Percentiles rank a stretch among this genome's conserved stretches.
phyloP scores from a whole-genome alignment of 2,797 vertebrate genomes.

The Pteropus rufus region DNA sequence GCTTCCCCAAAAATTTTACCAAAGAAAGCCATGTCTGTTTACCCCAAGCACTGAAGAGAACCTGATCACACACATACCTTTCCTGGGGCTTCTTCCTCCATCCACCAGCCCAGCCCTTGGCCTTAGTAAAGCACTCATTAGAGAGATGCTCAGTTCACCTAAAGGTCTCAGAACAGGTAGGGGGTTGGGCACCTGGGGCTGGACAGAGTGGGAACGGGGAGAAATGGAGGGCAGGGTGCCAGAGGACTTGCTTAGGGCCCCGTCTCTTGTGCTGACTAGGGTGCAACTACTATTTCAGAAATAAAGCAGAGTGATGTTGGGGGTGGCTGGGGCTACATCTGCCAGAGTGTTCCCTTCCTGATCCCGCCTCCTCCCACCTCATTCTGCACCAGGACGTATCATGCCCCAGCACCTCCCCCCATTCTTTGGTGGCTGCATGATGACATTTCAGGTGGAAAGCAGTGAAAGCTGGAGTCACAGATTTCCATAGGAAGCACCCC shows the following conservation, averaged over 20 bases:
- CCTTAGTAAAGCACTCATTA: neutral
- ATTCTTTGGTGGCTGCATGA: neutral
- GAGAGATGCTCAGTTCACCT: neutral
- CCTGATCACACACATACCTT: neutral
- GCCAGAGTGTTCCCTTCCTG: neutral
- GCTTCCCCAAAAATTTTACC: neutral
- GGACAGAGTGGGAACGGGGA: neutral
- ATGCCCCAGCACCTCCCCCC: neutral
- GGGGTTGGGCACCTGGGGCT: neutral
- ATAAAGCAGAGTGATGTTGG: neutral
- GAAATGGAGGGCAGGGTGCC: neutral
- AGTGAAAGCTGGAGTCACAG: neutral
- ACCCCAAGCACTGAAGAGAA: neutral
- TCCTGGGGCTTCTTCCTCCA: neutral
- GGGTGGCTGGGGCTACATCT: slow-evolving; percentile 25
- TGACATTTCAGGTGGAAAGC: neutral
- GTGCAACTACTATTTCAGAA: neutral
- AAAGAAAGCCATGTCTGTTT: neutral
- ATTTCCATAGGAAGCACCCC: neutral
- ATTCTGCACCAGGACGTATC: neutral
- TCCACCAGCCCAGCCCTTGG: neutral
- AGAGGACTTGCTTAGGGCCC: neutral
- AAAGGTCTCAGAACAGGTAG: neutral
- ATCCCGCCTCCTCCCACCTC: slow-evolving; percentile 21
- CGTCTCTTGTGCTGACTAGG: neutral